Evolutionary conservation across 2,888 invertebrate species (phyloP), one percentile per base, ranked within the genome.

Genomic region (Thysanoteuthis rhombus): DNA sequence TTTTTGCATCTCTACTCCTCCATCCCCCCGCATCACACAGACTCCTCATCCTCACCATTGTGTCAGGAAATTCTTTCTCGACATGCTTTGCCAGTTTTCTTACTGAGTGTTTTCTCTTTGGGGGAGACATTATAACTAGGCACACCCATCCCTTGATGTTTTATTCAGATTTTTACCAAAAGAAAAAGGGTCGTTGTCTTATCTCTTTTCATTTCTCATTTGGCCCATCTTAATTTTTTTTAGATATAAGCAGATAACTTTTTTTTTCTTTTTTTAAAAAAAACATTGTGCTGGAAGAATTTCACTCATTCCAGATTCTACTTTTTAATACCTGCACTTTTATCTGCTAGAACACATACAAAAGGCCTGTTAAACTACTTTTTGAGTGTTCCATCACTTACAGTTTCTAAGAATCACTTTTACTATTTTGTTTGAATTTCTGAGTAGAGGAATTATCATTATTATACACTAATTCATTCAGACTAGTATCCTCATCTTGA

Each of bases 11-110:
- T 75, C 75, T 75, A 75, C n/a, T 75, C 75, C 75, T 75, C n/a
- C 75, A 16, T 22, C 22, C 47, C 47, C 22, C 47, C 47, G n/a
- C n/a, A n/a, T n/a, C n/a, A n/a, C n/a, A n/a, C n/a, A n/a, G n/a
- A n/a, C n/a, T n/a, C n/a, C n/a, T n/a, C n/a, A n/a, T n/a, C 42
- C 42, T 5, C 75, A 75, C 75, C 75, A 75, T n/a, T n/a, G n/a
- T n/a, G 75, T 75, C 75, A 75, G 75, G 75, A 75, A 75, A 75
- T 75, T 75, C 75, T 75, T 75, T 75, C n/a, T n/a, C 75, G 75
- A 75, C 75, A 75, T 75, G 75, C 75, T 75, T 75, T n/a, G n/a
- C 75, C 75, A 75, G 75, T 75, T 75, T 75, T n/a, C n/a, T n/a
- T 75, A n/a, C 75, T 75, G 75, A 75, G 36, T 75, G 75, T 75